Evolutionary conservation across 1,140 invertebrate genomes (phyloP), one percentile per base, ranked within the genome.

Genomic region (Diorhabda elongata): DNA sequence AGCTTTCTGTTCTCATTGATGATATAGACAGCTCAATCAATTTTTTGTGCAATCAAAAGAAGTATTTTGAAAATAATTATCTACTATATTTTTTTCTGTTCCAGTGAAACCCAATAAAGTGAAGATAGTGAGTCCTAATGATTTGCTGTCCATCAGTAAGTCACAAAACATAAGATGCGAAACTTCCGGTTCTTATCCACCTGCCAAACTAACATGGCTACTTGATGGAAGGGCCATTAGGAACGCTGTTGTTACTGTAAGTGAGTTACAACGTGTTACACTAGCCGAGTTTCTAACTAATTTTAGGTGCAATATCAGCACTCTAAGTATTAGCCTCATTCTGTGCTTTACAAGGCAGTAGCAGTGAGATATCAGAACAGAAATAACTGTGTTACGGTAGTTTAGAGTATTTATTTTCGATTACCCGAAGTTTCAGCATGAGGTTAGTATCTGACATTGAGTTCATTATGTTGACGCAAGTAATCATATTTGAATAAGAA

Each of bases 81-180:
- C 26, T 26, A 26, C 26, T 26, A 26, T 26, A 26, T 26, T 52
- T n/a, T 64, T 5, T 52, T 52, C 45, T 56, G 26, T 77, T 71
- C 59, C 79, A 92, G 90, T 92, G 70, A 90, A 89, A 78, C 90
- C 90, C 5, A 82, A 87, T 42, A 84, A 87, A 63, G 90, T 91
- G 5, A 88, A 87, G 75, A 90, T 92, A 44, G 79, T 86, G 11
- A 82, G 87, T 42, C 84, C 81, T 44, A 87, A 88, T 66, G 85
- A 87, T 58, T 80, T 87, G 60, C 82, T 91, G 64, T 86, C 86
- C 42, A 87, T 86, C 2, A 87, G 86, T 2, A 86, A 86, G 71
- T 82, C 85, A 3, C 83, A 90, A 70, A 85, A 85, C 61, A 81
- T 89, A 9, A 83, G 84, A 69, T 92, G 91, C 78, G 87, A 90